phyloP scores from a whole-genome alignment of 35 echinoderm and acorn worm genomes.

The Amphiura filiformis region DNA sequence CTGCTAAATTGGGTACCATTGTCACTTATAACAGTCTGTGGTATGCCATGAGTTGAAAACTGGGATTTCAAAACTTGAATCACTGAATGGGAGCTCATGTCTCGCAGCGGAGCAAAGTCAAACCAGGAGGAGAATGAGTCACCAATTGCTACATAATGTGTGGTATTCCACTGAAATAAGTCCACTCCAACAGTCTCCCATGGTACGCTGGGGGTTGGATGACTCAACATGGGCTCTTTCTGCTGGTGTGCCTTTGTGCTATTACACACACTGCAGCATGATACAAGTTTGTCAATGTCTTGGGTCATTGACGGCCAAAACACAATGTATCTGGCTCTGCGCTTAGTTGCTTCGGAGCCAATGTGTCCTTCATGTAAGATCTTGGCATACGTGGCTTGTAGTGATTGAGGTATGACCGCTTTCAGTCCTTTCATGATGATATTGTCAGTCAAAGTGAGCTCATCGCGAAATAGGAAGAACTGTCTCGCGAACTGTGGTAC shows the following conservation, averaged over 20 bases:
- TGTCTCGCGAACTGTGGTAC: background rate
- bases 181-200: slow-evolving; percentile 47
- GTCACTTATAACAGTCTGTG: slow-evolving; percentile 47
- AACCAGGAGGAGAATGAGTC: slow-evolving; percentile 68
- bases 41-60: slow-evolving; percentile 62
- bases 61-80: slow-evolving; percentile 36
- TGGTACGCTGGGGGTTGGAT: slow-evolving; percentile 36
- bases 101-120: slow-evolving; percentile 42
- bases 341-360: slow-evolving; percentile 39
- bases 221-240: slow-evolving; percentile 44
- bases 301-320: slow-evolving; percentile 45
- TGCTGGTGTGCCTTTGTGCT: slow-evolving; percentile 26
- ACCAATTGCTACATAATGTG: slow-evolving; percentile 40
- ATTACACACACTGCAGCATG: slow-evolving; percentile 38
- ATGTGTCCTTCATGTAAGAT: slow-evolving; percentile 48
- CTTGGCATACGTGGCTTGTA: slow-evolving; percentile 26
- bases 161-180: slow-evolving; percentile 49
- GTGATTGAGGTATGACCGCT: slow-evolving; percentile 26
- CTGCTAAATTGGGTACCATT: slow-evolving; percentile 57
- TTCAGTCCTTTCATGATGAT: slow-evolving; percentile 31
- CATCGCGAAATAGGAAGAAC: slow-evolving; percentile 47
- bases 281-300: slow-evolving; percentile 43
- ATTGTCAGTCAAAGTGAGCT: slow-evolving; percentile 20
- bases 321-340: slow-evolving; percentile 32
- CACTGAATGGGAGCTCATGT: slow-evolving; percentile 2